Percentiles rank a stretch among this genome's conserved stretches.
Evolutionary conservation across 2,888 invertebrate species (phyloP).

Genomic region (Cryptocheilus praepositus): DNA sequence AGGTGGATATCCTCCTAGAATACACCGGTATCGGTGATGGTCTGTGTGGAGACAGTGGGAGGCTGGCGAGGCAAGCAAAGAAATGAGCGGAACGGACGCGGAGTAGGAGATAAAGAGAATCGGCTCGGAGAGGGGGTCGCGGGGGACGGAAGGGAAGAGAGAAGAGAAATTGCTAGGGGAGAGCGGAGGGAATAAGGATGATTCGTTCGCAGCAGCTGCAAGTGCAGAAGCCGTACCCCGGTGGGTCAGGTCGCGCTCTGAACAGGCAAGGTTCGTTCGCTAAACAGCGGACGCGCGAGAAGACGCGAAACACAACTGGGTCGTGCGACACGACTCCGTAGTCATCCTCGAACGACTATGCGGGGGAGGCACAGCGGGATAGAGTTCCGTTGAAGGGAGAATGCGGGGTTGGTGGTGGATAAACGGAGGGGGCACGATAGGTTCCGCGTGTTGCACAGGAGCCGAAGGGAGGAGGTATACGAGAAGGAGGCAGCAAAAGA

Average conservation of each 20-base stretch:
- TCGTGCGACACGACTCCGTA: slow-evolving; percentile 45
- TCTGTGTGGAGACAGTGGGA: neutral
- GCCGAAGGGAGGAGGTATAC: no score
- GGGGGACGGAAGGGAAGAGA: slow-evolving; percentile 15
- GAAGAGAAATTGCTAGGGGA: slow-evolving; percentile 28
- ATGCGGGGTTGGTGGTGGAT: slow-evolving; percentile 8
- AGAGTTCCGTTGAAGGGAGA: slow-evolving; percentile 18
- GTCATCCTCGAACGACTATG: slow-evolving; percentile 23
- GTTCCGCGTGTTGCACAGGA: no score
- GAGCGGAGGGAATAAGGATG: slow-evolving; percentile 40
- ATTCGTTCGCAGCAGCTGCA: slow-evolving; percentile 26
- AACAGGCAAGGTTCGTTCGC: slow-evolving; percentile 29
- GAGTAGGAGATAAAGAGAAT: slow-evolving; percentile 20
- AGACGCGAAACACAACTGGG: slow-evolving; percentile 64
- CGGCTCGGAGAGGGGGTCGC: slow-evolving; percentile 13
- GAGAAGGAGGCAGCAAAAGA: neutral
- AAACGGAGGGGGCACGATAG: slow-evolving; percentile 6
- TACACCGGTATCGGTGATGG: neutral
- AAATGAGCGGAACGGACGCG: slow-evolving; percentile 9
- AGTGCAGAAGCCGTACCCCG: slow-evolving; percentile 3
- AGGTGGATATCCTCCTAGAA: neutral
- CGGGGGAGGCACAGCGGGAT: slow-evolving; percentile 18
- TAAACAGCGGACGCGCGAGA: slow-evolving; percentile 43
- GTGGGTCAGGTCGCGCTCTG: slow-evolving; percentile 5
- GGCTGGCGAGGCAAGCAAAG: slow-evolving; percentile 1